Base-by-base conservation (phyloP, 2,797 vertebrate species). In the Muscicapa comitata region DNA sequence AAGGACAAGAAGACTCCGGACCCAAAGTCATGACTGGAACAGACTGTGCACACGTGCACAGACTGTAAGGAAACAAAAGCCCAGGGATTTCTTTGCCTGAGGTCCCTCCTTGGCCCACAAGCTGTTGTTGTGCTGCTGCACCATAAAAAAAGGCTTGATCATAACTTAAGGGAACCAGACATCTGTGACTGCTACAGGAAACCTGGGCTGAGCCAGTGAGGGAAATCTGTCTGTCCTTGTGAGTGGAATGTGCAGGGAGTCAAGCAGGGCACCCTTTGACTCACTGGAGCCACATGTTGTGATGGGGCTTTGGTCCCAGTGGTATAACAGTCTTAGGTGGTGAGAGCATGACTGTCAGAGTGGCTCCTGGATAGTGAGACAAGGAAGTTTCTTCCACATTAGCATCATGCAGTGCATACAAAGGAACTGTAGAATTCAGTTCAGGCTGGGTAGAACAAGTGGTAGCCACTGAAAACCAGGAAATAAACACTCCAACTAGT, bases 291-390 rank as follows among this genome's bases (percentile, higher is more conserved):
- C 45, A 59, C 0, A 1, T 45, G 24, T 12, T 59, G 29, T 0
- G 2, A 21, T 33, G 24, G 11, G 17, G 5, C 11, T 80, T 66
- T 0, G 0, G 33, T 45, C 25, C 9, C 38, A 33, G 38, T 4
- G 10, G 17, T 45, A 35, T 28, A 35, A 15, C n/a, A 45, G 13
- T 33, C 67, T 33, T 25, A n/a, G 6, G 33, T 66, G 24, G 38
- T 62, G 21, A 1, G 1, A 48, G 17, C 18, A 31, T 38, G 59
- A 40, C 37, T 33, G n/a, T 17, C 24, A 73, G 19, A 53, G 38
- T 10, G 20, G 33, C 20, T 58, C 38, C 45, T 66, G 38, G 11
- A 29, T 38, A 29, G 45, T 65, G 43, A 58, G n/a, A 38, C 28
- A 58, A 71, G 33, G 33, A 87, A 29, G 24, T 43, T 58, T 29